Conservation (phyloP, 2,113 vertebrate genomes). For the Polypterus senegalus region DNA sequence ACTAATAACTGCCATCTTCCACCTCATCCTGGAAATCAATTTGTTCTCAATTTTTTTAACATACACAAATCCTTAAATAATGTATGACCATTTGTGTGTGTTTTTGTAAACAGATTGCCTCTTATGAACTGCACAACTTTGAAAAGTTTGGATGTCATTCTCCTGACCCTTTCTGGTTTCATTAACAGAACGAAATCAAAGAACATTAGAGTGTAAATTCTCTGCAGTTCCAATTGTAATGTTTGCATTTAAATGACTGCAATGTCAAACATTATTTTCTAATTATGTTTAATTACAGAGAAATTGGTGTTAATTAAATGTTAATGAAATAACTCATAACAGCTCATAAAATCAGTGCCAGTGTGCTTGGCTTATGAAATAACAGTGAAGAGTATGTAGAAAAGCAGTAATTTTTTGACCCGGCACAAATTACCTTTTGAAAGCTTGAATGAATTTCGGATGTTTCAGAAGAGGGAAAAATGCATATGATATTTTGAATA, state of each 20-base stretch:
- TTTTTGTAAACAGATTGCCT: no score
- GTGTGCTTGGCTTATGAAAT: constrained; percentile 19
- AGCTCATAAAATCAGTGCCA: constrained; percentile 23
- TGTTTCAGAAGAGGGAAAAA: background rate
- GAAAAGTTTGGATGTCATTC: no score
- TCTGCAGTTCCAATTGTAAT: constrained; percentile 35
- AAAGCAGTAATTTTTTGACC: constrained; percentile 1
- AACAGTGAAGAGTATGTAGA: background rate
- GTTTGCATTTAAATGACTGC: constrained; percentile 44
- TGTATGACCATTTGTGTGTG: no score
- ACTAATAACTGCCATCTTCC: no score
- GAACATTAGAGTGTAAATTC: constrained; percentile 20
- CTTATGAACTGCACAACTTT: no score
- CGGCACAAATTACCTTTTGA: background rate
- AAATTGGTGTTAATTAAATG: constrained; percentile 78
- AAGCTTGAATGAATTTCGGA: background rate
- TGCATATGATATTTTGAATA: background rate
- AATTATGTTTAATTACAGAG: constrained; percentile 67
- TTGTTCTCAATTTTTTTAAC: no score
- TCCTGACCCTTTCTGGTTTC: no score
- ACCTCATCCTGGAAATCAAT: no score
- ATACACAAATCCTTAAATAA: no score
- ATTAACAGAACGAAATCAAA: no score
- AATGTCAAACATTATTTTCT: constrained; percentile 62
- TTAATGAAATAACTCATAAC: constrained; percentile 57